These are phyloP conservation scores for Orientallactaga sibirica DNA, from an alignment of 2,797 vertebrate species.

Conservation along the genomic window DNA sequence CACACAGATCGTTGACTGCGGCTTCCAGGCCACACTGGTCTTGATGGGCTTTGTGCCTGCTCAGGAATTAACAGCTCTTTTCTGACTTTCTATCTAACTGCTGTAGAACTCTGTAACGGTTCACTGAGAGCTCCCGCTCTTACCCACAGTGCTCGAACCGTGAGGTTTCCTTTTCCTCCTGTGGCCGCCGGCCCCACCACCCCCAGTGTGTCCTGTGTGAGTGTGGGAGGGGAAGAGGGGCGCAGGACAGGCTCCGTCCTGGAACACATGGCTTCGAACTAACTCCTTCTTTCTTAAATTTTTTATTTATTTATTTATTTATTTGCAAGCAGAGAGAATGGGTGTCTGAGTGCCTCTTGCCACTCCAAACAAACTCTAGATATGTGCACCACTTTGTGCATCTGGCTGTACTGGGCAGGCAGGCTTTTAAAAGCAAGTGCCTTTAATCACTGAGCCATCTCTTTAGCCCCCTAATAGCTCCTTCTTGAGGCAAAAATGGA, in stretches of 20 bases:
- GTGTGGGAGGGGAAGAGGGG: no score
- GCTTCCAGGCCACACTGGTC: neutral
- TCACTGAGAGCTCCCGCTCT: slow-evolving; percentile 91
- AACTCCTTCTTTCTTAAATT: no score
- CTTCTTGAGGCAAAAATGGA: neutral
- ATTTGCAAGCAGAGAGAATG: no score
- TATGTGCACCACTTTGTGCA: no score
- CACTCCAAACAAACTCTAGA: no score
- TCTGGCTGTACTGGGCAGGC: no score
- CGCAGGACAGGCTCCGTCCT: no score
- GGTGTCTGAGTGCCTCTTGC: no score
- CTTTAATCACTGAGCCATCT: no score
- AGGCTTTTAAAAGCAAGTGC: no score
- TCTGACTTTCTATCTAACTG: slow-evolving; percentile 85
- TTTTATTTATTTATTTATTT: no score
- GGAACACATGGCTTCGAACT: no score
- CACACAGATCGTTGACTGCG: neutral
- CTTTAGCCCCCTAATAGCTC: neutral
- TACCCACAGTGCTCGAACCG: slow-evolving; percentile 92
- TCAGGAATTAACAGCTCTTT: slow-evolving; percentile 78
- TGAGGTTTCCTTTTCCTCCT: slow-evolving; percentile 84
- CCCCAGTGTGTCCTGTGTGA: neutral
- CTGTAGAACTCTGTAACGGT: slow-evolving; percentile 88
- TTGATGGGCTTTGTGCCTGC: slow-evolving; percentile 3
- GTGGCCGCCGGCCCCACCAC: slow-evolving; percentile 32